These are phyloP conservation scores for Vesta saturnalis DNA, from an alignment of 2,888 invertebrate species.

Conservation along the genomic window DNA sequence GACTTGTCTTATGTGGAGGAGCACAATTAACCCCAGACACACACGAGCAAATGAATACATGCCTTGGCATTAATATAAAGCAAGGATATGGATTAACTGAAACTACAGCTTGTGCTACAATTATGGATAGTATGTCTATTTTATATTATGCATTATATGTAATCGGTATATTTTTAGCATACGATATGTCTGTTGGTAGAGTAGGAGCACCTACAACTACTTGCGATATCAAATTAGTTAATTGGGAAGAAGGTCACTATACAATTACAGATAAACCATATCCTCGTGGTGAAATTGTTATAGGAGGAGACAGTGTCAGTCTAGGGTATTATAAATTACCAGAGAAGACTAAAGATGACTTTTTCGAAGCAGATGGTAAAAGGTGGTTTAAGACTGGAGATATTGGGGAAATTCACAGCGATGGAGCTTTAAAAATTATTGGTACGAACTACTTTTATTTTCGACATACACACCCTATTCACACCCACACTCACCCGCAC, in stretches of 20 bases:
- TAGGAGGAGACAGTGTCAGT: constrained; percentile 89
- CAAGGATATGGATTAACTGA: constrained; percentile 98
- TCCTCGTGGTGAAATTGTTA: constrained; percentile 81
- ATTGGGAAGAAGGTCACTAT: constrained; percentile 96
- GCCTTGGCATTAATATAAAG: constrained; percentile 88
- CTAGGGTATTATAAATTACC: constrained; percentile 93
- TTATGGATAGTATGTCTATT: constrained; percentile 76
- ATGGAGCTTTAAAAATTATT: constrained; percentile 96
- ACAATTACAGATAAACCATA: constrained; percentile 85
- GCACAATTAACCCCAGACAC: constrained; percentile 96
- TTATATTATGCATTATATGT: neutral
- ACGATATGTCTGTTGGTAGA: constrained; percentile 72
- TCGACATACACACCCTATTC: no score
- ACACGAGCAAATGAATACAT: constrained; percentile 91
- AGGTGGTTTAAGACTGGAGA: constrained; percentile 98
- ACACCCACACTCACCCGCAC: no score
- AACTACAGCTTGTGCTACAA: constrained; percentile 92
- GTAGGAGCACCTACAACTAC: constrained; percentile 90
- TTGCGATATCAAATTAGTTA: constrained; percentile 84
- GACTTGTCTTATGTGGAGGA: constrained; percentile 91
- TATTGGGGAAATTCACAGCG: constrained; percentile 91
- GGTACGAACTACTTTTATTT: no score
- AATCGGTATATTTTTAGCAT: constrained; percentile 53
- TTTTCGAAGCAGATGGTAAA: constrained; percentile 81
- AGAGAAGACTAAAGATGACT: constrained; percentile 89